Base-by-base conservation (phyloP, 2,888 invertebrate species). In the Drosophila mimetica region DNA sequence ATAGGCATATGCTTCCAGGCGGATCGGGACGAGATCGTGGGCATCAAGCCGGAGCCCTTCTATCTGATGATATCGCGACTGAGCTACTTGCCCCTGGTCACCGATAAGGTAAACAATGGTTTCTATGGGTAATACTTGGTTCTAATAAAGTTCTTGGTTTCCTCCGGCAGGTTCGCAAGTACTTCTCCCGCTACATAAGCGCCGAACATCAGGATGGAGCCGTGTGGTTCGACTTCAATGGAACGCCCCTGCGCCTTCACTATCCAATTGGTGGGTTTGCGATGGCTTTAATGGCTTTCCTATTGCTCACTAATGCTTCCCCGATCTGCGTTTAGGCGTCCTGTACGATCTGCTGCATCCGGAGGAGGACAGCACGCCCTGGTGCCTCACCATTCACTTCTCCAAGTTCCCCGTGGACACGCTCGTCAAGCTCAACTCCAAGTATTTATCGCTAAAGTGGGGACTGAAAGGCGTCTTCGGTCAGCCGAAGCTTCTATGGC, bases 171-270 rank as follows among this genome's bases (percentile, higher is more conserved):
- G 96, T 97, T 86, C 94, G 96, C 89, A 96, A 97, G 90, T 97
- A 98, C 92, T 98, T 98, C 89, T 93, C 95, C 61, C 94, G 96
- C 63, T 96, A 95, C 89, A 94, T 98, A 86, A 95, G 96, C 30
- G 95, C 95, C 90, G 96, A 96, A 79, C 95, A 95, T 89, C 95
- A 95, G 65, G 96, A 97, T 76, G 95, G 94, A 80, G 97, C 98
- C 92, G 96, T 98, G 94, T 99, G 99, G 98, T 92, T 99, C 61
- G 98, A 98, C 89, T 97, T 94, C 89, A 97, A 97, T 92, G 97
- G 97, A 1, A 95, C 95, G 75, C 97, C 98, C 1, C 92, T 99
- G 16, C 98, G 97, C 92, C 97, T 98, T 96, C 96, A 96, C 81
- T 95, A 95, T 90, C 96, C 96, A 5, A 96, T 96, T 82, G 93